phyloP scores from a whole-genome alignment of 2,797 vertebrate species.

The Xenopus petersii region DNA sequence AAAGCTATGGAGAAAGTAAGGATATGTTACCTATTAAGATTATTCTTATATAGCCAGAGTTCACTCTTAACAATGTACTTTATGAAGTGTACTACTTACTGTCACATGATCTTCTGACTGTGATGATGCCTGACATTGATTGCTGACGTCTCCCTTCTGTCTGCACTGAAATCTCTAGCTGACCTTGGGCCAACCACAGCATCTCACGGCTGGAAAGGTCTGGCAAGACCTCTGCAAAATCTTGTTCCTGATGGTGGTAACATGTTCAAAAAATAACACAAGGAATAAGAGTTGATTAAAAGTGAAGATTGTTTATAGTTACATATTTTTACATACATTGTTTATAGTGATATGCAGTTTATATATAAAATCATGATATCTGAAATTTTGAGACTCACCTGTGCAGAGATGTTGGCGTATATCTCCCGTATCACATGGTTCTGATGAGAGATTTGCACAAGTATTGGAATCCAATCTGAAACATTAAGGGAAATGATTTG shows the following conservation, averaged over 20 bases:
- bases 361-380: no score
- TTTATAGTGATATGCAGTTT: no score
- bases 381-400: constrained; percentile 66
- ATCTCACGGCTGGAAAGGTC: constrained; percentile 83
- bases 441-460: constrained; percentile 79
- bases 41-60: no score
- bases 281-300: no score
- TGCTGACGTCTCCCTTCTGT: constrained; percentile 65
- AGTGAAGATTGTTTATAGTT: no score
- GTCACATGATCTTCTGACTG: constrained; percentile 85
- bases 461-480: constrained; percentile 75
- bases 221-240: constrained; percentile 89
- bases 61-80: background rate
- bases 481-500: background rate
- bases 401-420: constrained; percentile 76
- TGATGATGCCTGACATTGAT: constrained; percentile 81
- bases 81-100: constrained; percentile 70
- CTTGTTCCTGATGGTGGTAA: constrained; percentile 71
- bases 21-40: background rate
- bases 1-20: constrained; percentile 67
- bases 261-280: background rate
- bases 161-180: constrained; percentile 81
- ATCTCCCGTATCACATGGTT: constrained; percentile 80
- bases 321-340: no score
- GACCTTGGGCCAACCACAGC: constrained; percentile 86